Evolutionary conservation across 53 echinoderm and acorn worm genomes (phyloP), one percentile per base, ranked within the genome.

Genomic region (Hippasteria phrygiana): DNA sequence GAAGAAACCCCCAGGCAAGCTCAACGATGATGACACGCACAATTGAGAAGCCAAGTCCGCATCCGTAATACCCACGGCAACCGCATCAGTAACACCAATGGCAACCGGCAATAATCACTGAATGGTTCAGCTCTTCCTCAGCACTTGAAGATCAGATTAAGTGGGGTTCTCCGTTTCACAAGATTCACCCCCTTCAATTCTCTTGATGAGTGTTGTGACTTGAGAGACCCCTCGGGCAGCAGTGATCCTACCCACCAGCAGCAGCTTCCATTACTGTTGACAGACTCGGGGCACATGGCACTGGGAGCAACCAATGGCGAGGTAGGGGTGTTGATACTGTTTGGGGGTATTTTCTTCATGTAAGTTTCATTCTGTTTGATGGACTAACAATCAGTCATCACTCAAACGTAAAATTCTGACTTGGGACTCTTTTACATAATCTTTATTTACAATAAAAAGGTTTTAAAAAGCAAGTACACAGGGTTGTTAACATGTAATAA

Each of bases 261-360:
- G 85, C 48, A 50, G 34, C 45, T 85, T 85, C 85, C 85, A 85
- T 85, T 85, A 85, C 71, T 36, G 71, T 50, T 70, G 36, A 71
- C 39, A 63, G 34, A 26, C 70, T 70, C 37, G 29, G 53, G 53
- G 71, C 71, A 85, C 38, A 47, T 39, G 34, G 12, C 70, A 71
- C 38, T 2, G 51, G 71, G 71, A 34, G 46, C 47, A 85, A 71
- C 85, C 85, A 85, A 37, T 26, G 24, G 27, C 9, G 36, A 47
- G 71, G 26, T 1, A 85, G 85, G 85, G 85, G 85, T 69, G 85
- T 85, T 64, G 31, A 85, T 22, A 35, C 9, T 8, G 34, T 67
- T 67, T 67, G 26, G 26, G 14, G 20, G 22, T 8, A 36, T 2
- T 67, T 36, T 63, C 20, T 20, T 20, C 24, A 63, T 27, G n/a